Conservation (phyloP, 2,113 vertebrate species). For the Ceratotherium simum region DNA sequence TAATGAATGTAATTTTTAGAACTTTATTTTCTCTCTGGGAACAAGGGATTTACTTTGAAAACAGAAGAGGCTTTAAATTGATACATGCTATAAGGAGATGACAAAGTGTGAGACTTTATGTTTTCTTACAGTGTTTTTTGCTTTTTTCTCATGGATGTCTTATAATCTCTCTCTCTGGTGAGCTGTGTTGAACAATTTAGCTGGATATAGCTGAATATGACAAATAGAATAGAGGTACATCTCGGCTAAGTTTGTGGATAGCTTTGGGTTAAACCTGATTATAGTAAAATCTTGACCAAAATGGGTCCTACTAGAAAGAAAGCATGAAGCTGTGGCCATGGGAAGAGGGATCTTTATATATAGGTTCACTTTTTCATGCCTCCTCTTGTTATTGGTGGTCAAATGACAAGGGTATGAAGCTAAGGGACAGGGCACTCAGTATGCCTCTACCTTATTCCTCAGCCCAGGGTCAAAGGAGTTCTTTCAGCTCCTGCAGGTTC, state of each 20-base stretch:
- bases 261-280: not conserved
- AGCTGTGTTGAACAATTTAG: not conserved
- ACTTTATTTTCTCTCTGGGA: not conserved
- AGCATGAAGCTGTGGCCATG: not conserved
- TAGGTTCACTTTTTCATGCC: not conserved
- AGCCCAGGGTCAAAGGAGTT: not conserved
- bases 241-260: not conserved
- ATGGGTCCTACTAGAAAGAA: not conserved
- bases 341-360: not conserved
- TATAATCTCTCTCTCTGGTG: not conserved
- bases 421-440: not conserved
- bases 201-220: not conserved
- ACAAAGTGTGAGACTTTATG: slow-evolving; percentile 8
- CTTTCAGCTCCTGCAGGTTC: not conserved
- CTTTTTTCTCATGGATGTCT: not conserved
- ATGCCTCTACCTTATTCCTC: not conserved
- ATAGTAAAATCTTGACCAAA: not conserved
- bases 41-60: slow-evolving; percentile 12
- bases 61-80: not conserved
- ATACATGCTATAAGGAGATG: not conserved
- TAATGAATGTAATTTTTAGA: not conserved
- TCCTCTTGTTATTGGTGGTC: not conserved
- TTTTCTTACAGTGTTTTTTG: not conserved
- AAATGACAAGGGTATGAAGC: not conserved
- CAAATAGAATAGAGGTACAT: not conserved